Evolutionary conservation across 2,888 invertebrate genomes (phyloP).

Genomic region (Marasmarcha lunaedactyla): DNA sequence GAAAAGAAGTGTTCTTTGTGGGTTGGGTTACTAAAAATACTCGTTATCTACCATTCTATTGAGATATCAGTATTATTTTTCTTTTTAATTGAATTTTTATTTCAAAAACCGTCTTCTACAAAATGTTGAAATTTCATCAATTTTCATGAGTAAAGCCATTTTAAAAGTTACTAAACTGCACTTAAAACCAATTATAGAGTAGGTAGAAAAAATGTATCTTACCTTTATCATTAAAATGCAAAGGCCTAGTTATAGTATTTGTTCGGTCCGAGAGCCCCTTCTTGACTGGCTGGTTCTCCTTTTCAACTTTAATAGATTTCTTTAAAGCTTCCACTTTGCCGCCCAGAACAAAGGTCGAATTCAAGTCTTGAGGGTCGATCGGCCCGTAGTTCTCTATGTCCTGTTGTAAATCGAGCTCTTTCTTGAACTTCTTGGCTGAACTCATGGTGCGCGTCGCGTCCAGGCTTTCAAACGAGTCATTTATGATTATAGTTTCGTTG

Average conservation of each 20-base stretch:
- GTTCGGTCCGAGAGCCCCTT: conserved; percentile 44
- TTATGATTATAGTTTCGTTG: conserved; percentile 52
- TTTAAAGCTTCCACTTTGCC: conserved; percentile 36
- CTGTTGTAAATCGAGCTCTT: conserved; percentile 22
- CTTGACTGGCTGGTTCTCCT: conserved; percentile 24
- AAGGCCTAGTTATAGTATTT: conserved; percentile 34
- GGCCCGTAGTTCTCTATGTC: conserved; percentile 35
- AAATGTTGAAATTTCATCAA: no score
- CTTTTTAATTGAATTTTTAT: no score
- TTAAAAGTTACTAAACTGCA: no score
- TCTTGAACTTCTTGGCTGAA: conserved; percentile 48
- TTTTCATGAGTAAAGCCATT: no score
- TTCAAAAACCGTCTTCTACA: no score
- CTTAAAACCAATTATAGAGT: no score
- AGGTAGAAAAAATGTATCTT: conserved; percentile 12
- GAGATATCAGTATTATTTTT: no score
- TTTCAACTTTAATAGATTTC: conserved; percentile 27
- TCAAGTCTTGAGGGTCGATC: conserved; percentile 45
- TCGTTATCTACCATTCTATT: no score
- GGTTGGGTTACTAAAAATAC: no score
- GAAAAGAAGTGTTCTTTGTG: no score
- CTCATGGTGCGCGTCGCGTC: conserved; percentile 37
- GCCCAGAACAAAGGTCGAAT: conserved; percentile 56
- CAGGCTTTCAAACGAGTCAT: conserved; percentile 48
- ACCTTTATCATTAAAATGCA: conserved; percentile 45